These are phyloP conservation scores for Ctenodactylus gundi DNA, from an alignment of 2,113 vertebrate genomes.

Conservation along the genomic window DNA sequence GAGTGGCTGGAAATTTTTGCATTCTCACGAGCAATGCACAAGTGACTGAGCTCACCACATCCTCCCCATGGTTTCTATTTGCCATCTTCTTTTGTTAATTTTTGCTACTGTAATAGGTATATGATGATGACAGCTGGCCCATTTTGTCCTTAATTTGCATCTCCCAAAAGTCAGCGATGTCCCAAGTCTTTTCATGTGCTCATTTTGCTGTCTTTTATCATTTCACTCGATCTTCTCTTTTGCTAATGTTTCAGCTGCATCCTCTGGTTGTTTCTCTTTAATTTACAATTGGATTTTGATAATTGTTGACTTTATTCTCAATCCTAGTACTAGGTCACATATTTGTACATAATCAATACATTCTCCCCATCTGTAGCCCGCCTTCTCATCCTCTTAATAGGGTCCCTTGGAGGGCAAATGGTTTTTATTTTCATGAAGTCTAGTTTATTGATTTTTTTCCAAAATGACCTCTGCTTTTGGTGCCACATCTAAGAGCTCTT, in stretches of 20 bases:
- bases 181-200: not conserved
- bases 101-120: not conserved
- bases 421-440: not conserved
- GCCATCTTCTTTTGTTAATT: not conserved
- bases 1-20: not conserved
- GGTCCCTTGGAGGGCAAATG: not conserved
- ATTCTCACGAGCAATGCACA: not conserved
- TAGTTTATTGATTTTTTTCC: not conserved
- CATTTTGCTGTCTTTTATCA: no score
- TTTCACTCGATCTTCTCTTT: not conserved
- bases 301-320: not conserved
- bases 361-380: not conserved
- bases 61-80: not conserved
- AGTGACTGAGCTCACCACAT: no score
- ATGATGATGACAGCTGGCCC: no score
- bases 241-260: not conserved
- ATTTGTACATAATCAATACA: not conserved
- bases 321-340: no score
- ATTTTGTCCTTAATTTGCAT: not conserved
- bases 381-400: not conserved
- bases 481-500: not conserved
- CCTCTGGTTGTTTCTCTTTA: not conserved
- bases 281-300: not conserved
- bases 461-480: not conserved
- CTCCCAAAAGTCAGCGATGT: not conserved